A percentile compares a stretch with the other conserved stretches of the same genome.
Evolutionary conservation across 35 echinoderm and acorn worm species (phyloP).

Genomic region (Eucidaris tribuloides): DNA sequence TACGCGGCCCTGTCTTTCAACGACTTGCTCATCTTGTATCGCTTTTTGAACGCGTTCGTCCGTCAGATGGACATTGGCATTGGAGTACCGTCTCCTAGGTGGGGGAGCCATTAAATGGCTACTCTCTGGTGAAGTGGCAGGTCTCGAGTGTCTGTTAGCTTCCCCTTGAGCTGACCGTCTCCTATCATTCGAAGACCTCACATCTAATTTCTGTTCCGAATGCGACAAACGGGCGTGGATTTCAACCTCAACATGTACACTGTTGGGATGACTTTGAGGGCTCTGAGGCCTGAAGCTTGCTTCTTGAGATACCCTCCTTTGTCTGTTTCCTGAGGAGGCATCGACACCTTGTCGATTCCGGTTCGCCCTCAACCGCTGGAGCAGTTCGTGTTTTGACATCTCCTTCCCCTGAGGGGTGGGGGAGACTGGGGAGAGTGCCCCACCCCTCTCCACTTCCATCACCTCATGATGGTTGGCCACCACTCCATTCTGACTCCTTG

Average conservation of each 20-base stretch:
- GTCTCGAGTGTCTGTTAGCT: background rate
- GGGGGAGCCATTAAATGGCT: background rate
- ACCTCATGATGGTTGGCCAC: background rate
- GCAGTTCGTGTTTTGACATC: constrained; percentile 15
- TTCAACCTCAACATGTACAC: constrained; percentile 11
- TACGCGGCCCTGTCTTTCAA: background rate
- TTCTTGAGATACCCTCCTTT: background rate
- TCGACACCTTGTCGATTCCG: background rate
- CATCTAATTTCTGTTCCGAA: background rate
- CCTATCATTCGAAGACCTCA: background rate
- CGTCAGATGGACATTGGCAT: background rate
- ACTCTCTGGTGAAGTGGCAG: background rate
- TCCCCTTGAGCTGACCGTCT: background rate
- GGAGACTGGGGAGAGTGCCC: background rate
- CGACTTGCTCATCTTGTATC: background rate
- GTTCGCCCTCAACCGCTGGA: constrained; percentile 12
- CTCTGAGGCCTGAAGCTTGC: background rate
- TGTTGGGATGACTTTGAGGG: background rate
- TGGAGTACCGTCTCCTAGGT: background rate
- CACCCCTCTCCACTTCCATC: background rate
- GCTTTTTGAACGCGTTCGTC: background rate
- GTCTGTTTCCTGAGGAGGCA: too few relatives aligned
- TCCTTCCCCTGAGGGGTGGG: background rate
- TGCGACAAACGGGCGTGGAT: background rate
- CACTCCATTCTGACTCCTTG: background rate